A percentile compares a stretch with the other conserved stretches of the same genome.
These are phyloP conservation scores for Parazoanthus atlanticus DNA, from an alignment of 92 coral and sea anemone genomes.

Conservation along the genomic window DNA sequence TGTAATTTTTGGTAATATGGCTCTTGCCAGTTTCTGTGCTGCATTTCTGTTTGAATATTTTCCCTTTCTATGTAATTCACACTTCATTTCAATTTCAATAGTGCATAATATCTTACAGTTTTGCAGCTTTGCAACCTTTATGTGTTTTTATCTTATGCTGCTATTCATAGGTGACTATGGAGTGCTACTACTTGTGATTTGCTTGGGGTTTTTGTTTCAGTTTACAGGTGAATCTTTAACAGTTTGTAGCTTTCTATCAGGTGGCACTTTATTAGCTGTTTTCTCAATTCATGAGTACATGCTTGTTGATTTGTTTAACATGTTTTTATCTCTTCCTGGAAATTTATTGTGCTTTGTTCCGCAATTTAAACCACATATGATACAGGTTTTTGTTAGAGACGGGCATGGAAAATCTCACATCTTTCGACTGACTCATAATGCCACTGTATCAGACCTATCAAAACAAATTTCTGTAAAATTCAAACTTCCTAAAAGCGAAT, in stretches of 20 bases:
- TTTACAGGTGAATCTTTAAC: neutral
- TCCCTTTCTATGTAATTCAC: neutral
- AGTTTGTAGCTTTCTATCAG: neutral
- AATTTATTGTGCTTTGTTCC: constrained; percentile 35
- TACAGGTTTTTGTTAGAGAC: constrained; percentile 29
- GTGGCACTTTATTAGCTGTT: neutral
- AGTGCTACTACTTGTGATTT: neutral
- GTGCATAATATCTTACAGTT: neutral
- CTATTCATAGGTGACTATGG: neutral
- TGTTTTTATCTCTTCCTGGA: constrained; percentile 42
- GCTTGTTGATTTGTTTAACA: constrained; percentile 41
- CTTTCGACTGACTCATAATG: constrained; percentile 19
- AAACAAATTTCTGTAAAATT: constrained; percentile 25
- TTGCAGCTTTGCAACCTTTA: neutral
- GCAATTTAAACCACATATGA: constrained; percentile 27
- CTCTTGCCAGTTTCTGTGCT: too few relatives aligned
- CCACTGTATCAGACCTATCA: constrained; percentile 18
- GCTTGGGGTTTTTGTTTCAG: neutral
- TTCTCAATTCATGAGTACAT: neutral
- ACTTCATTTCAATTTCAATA: neutral
- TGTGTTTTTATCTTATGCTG: neutral
- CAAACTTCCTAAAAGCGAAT: neutral
- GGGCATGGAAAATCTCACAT: constrained; percentile 35
- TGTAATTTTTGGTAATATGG: too few relatives aligned
- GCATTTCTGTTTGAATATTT: constrained; percentile 13